Evolutionary conservation across 2,888 invertebrate species (phyloP).

Genomic region (Trichacis sp.): DNA sequence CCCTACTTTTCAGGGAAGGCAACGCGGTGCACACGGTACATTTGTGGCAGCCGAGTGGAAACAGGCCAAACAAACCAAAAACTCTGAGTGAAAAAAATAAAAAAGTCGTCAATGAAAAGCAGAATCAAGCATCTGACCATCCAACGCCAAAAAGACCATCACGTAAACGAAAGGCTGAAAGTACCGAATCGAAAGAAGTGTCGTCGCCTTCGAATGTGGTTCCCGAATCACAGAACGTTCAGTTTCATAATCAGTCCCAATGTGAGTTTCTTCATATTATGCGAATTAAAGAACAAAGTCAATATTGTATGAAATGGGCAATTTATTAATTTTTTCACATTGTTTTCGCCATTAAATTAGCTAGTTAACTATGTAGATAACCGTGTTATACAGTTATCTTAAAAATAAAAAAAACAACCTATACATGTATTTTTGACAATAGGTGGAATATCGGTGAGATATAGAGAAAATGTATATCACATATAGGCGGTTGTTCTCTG

Average conservation of each 20-base stretch:
- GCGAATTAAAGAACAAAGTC: no score
- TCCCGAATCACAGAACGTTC: slow-evolving; percentile 47
- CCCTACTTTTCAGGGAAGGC: slow-evolving; percentile 54
- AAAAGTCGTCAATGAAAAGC: slow-evolving; percentile 44
- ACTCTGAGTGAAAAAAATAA: slow-evolving; percentile 54
- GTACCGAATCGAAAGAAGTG: slow-evolving; percentile 35
- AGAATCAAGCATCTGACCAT: slow-evolving; percentile 28
- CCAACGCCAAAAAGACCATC: slow-evolving; percentile 35
- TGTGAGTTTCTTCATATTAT: slow-evolving; percentile 4
- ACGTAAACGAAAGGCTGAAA: slow-evolving; percentile 45
- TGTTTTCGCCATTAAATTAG: no score
- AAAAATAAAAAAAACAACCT: no score
- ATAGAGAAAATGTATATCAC: no score
- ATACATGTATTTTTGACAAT: no score
- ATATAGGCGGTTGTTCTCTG: no score
- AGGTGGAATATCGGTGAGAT: no score
- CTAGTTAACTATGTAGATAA: no score
- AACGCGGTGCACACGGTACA: slow-evolving; percentile 66
- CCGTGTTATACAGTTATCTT: no score
- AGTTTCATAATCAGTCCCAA: slow-evolving; percentile 54
- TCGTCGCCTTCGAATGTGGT: slow-evolving; percentile 50
- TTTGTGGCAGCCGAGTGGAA: slow-evolving; percentile 66
- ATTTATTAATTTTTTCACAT: no score
- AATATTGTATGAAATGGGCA: no score
- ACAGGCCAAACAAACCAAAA: slow-evolving; percentile 63